Conservation (phyloP, 1,140 invertebrate species). For the Limonius californicus region DNA sequence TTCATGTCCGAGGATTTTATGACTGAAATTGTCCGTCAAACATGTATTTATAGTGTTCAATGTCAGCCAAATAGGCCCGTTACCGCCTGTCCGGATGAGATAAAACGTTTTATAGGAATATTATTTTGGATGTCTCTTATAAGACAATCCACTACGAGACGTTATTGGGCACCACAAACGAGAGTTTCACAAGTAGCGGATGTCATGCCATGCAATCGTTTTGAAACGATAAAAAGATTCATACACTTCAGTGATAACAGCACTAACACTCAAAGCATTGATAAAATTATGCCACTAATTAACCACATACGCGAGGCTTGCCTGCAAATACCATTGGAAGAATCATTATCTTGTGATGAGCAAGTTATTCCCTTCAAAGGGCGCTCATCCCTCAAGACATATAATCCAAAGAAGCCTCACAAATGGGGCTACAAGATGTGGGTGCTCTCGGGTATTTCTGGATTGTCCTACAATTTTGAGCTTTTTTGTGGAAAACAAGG, state of each 20-base stretch:
- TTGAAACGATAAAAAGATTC: constrained; percentile 34
- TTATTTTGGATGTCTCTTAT: constrained; percentile 30
- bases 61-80: no score
- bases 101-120: constrained; percentile 20
- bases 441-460: no score
- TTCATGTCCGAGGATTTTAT: no score
- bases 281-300: constrained; percentile 34
- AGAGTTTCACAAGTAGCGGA: constrained; percentile 27
- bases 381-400: constrained; percentile 30
- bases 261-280: constrained; percentile 15
- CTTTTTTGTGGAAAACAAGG: not conserved
- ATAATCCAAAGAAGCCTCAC: no score
- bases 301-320: constrained; percentile 28
- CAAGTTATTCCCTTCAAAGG: constrained; percentile 41
- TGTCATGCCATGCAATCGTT: constrained; percentile 34
- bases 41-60: no score
- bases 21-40: no score
- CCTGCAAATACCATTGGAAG: constrained; percentile 33
- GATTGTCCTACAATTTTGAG: no score
- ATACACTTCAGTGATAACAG: constrained; percentile 37
- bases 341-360: constrained; percentile 39
- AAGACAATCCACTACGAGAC: constrained; percentile 27
- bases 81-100: not conserved
- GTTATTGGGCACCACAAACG: constrained; percentile 30
- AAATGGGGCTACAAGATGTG: no score